Base-by-base conservation (phyloP, 2,113 vertebrate species). In the Pachypanchax playfairii region DNA sequence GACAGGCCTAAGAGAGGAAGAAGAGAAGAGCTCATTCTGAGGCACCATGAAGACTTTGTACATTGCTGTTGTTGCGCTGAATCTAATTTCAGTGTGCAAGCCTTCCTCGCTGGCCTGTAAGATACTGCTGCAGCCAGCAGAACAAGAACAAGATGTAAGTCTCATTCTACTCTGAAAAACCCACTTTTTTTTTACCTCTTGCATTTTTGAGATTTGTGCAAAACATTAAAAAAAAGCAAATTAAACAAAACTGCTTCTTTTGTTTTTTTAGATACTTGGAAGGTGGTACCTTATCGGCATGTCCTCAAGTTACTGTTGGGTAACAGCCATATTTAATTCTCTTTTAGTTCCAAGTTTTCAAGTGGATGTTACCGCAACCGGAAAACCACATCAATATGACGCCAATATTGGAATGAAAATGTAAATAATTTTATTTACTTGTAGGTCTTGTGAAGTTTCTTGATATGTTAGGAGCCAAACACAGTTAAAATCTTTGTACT, bases 11-110 rank as follows among this genome's bases (percentile, higher is more conserved):
- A 41, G 2, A 42, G 39, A 7, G n/a, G 20, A n/a, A 20, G n/a
- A 18, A 15, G 35, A 11, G 17, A 6, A 9, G 39, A 42, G 5
- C n/a, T 42, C 39, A 7, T 42, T 7, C 2, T 8, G 39, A 20
- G 39, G 39, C 39, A 14, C 25, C 46, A 84, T 84, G 71, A 82
- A 68, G 58, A 51, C 58, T 24, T 33, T 73, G 51, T 77, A 49
- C 47, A 49, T 64, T 60, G 62, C 38, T 39, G n/a, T 44, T 38
- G 29, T 29, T 14, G 38, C 59, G 39, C 15, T 76, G 69, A 72
- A 62, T 55, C 58, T 85, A 50, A 13, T 36, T 38, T 65, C 79
- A 35, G 69, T 58, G 4, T 17, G 65, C 42, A 51, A 63, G 65
- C 3, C 65, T 56, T 72, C 75, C 1, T 15, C 78, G 0, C 43